These are phyloP conservation scores for Zaprionus lineosus DNA, from an alignment of 2,888 invertebrate genomes.

Conservation along the genomic window DNA sequence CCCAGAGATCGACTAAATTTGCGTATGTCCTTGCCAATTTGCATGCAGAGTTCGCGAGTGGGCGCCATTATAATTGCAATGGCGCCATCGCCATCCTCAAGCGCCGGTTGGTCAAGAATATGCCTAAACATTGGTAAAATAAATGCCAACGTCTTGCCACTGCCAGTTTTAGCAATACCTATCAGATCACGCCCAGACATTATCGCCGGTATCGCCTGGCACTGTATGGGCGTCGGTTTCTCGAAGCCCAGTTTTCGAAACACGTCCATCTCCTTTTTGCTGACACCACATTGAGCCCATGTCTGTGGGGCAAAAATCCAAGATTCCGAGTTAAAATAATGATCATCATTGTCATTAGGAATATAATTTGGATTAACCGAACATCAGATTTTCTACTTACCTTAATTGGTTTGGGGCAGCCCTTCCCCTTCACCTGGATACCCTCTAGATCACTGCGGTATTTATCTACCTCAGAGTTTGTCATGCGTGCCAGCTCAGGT, in stretches of 20 bases:
- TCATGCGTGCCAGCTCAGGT: constrained; percentile 96
- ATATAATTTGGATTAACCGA: no score
- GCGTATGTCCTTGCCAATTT: constrained; percentile 97
- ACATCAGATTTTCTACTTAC: no score
- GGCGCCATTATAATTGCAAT: constrained; percentile 99
- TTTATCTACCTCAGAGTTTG: constrained; percentile 91
- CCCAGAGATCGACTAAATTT: constrained; percentile 95
- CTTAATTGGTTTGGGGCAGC: constrained; percentile 96
- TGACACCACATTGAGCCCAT: constrained; percentile 99
- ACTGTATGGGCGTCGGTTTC: constrained; percentile 99
- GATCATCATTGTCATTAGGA: no score
- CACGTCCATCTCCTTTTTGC: constrained; percentile 96
- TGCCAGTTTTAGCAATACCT: constrained; percentile 99
- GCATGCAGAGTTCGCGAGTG: constrained; percentile 98
- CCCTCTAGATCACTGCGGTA: constrained; percentile 96
- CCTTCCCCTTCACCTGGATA: constrained; percentile 97
- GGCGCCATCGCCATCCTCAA: constrained; percentile 99
- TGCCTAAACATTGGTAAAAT: constrained; percentile 98
- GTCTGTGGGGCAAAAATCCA: no score
- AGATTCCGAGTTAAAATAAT: no score
- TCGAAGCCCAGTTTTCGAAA: constrained; percentile 95
- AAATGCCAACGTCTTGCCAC: constrained; percentile 99
- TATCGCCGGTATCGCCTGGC: constrained; percentile 97
- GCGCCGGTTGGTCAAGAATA: constrained; percentile 94
- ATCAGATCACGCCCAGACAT: constrained; percentile 98